phyloP scores from a whole-genome alignment of 2,113 vertebrate species.

The Hyperopisus bebe region DNA sequence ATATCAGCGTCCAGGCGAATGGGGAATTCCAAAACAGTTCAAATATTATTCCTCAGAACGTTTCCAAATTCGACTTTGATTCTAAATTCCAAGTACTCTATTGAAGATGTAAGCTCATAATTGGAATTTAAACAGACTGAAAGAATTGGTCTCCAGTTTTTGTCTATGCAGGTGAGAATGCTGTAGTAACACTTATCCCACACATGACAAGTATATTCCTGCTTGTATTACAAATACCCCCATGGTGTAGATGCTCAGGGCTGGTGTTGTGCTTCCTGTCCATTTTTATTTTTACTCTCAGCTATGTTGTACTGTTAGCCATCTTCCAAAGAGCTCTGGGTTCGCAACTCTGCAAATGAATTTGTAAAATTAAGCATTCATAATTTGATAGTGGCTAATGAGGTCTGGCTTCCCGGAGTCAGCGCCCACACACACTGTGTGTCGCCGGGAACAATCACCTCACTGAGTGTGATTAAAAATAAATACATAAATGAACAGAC shows the following conservation, averaged over 20 bases:
- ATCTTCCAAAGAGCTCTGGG: slow-evolving; percentile 7
- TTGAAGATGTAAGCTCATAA: slow-evolving; percentile 16
- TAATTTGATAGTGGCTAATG: slow-evolving; percentile 24
- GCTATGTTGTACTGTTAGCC: slow-evolving; percentile 9
- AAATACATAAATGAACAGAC: background rate
- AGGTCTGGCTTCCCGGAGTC: background rate
- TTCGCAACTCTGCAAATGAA: slow-evolving; percentile 24
- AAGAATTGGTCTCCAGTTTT: background rate
- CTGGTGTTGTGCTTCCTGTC: background rate
- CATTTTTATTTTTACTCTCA: background rate
- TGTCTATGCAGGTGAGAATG: slow-evolving; percentile 13
- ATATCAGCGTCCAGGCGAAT: background rate
- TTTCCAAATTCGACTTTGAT: slow-evolving; percentile 4
- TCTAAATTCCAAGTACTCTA: slow-evolving; percentile 8
- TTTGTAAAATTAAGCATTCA: background rate
- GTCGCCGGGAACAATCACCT: background rate
- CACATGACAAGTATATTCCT: background rate
- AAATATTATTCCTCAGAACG: slow-evolving; percentile 7
- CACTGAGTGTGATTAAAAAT: background rate
- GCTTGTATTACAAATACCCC: slow-evolving; percentile 16
- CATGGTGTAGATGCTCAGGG: background rate
- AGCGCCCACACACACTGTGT: background rate
- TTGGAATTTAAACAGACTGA: slow-evolving; percentile 20
- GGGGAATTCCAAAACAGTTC: background rate
- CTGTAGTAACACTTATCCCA: background rate